phyloP scores from a whole-genome alignment of 2,888 invertebrate genomes.

The Meta bourneti region DNA sequence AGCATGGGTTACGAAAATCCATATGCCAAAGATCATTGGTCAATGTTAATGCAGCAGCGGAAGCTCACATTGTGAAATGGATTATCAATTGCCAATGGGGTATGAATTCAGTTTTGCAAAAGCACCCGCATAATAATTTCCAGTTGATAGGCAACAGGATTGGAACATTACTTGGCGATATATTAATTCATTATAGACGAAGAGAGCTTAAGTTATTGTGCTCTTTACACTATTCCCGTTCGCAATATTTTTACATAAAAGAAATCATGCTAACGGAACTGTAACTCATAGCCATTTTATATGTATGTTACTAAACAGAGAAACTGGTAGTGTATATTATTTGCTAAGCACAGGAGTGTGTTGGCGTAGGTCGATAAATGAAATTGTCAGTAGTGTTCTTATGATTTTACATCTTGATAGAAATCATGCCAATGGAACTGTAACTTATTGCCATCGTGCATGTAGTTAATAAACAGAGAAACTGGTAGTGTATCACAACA shows the following conservation, averaged over 20 bases:
- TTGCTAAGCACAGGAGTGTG: no score
- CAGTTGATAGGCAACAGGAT: not conserved
- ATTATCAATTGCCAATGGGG: not conserved
- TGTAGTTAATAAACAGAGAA: no score
- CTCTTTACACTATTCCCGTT: not conserved
- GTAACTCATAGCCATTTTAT: no score
- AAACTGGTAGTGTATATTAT: no score
- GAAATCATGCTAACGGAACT: not conserved
- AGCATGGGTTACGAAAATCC: not conserved
- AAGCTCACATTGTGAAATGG: not conserved
- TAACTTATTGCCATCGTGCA: no score
- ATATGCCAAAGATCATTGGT: not conserved
- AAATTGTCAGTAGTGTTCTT: no score
- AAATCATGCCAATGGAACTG: no score
- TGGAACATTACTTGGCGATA: not conserved
- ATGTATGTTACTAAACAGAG: no score
- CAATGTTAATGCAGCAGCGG: not conserved
- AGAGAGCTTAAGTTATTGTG: not conserved
- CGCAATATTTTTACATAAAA: not conserved
- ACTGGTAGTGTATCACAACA: no score
- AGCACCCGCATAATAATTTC: not conserved
- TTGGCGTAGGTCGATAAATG: no score
- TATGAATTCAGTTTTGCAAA: conserved; percentile 1
- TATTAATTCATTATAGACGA: not conserved
- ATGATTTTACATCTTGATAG: no score